phyloP scores from a whole-genome alignment of 2,888 invertebrate species.

The Drosophila kuntzei region DNA sequence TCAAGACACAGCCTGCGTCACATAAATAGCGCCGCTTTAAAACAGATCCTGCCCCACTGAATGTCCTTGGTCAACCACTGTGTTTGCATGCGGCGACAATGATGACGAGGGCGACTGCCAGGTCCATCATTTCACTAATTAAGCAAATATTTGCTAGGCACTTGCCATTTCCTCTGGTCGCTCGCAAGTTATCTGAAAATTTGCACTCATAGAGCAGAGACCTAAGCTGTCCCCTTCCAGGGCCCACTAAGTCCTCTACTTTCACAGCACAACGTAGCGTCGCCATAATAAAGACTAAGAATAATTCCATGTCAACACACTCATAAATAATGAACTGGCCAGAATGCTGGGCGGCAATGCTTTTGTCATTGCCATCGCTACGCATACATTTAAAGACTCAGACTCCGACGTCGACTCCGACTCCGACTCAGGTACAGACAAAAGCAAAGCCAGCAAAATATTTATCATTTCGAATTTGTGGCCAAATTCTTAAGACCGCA shows the following conservation, averaged over 20 bases:
- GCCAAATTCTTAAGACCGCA: not conserved
- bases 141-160: slow-evolving; percentile 75
- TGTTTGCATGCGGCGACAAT: slow-evolving; percentile 57
- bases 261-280: slow-evolving; percentile 29
- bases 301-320: slow-evolving; percentile 83
- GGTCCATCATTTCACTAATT: slow-evolving; percentile 76
- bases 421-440: slow-evolving; percentile 34
- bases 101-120: slow-evolving; percentile 23
- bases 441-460: slow-evolving; percentile 64
- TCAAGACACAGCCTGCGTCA: slow-evolving; percentile 28
- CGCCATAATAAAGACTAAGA: slow-evolving; percentile 75
- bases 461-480: slow-evolving; percentile 68
- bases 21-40: slow-evolving; percentile 56
- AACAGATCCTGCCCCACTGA: slow-evolving; percentile 24
- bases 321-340: slow-evolving; percentile 82
- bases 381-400: slow-evolving; percentile 65
- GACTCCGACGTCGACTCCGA: slow-evolving; percentile 26
- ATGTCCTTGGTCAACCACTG: slow-evolving; percentile 61
- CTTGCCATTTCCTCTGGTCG: slow-evolving; percentile 6
- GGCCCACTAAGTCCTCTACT: slow-evolving; percentile 44
- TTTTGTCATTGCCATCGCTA: slow-evolving; percentile 60
- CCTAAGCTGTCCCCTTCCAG: slow-evolving; percentile 28
- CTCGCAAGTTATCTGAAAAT: slow-evolving; percentile 71
- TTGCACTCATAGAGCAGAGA: slow-evolving; percentile 54
- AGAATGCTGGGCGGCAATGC: slow-evolving; percentile 49